Evolutionary conservation across 2,888 invertebrate species (phyloP), one percentile per base, ranked within the genome.

Genomic region (Odiellus spinosus): DNA sequence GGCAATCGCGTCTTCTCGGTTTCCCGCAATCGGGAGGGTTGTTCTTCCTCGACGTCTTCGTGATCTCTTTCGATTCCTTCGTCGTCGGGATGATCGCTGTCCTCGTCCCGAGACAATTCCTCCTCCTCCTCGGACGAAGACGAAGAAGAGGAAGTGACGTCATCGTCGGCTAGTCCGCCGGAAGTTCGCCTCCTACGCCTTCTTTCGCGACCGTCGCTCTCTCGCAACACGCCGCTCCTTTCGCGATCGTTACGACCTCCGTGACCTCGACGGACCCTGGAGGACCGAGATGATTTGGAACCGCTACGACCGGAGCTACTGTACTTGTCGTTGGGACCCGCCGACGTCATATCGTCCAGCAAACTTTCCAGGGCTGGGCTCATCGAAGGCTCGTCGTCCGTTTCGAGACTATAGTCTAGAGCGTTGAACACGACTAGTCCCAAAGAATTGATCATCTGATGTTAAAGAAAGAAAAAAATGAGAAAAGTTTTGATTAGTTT

Each of bases 31-130:
- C 4, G 26, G 26, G 8, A 46, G 46, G 55, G 42, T 48, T 47
- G 48, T 57, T 50, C 45, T 59, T 64, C 57, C 59, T 77, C 77
- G 57, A 73, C 74, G 59, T 80, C 80, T 49, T 77, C 79, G 2
- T 84, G 82, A 69, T 87, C 87, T 57, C 84, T 73, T 69, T 87
- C 88, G 62, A 87, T 87, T 52, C 86, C 87, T 68, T 87, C 87
- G 60, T 87, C 81, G 11, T 76, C 78, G 67, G 81, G 80, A 61
- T 60, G 70, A 58, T 49, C 48, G 10, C 42, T 42, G 40, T 40
- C 35, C 38, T 40, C 41, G n/a, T 38, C 38, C 10, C 14, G 15
- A 10, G 52, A 60, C 17, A 3, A n/a, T 10, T 18, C 38, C 8
- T 14, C 18, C 10, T 15, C n/a, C 10, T 38, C 38, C n/a, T n/a